Evolutionary conservation across 2,888 invertebrate species (phyloP), one percentile per base, ranked within the genome.

Genomic region (Chalcis sispes): DNA sequence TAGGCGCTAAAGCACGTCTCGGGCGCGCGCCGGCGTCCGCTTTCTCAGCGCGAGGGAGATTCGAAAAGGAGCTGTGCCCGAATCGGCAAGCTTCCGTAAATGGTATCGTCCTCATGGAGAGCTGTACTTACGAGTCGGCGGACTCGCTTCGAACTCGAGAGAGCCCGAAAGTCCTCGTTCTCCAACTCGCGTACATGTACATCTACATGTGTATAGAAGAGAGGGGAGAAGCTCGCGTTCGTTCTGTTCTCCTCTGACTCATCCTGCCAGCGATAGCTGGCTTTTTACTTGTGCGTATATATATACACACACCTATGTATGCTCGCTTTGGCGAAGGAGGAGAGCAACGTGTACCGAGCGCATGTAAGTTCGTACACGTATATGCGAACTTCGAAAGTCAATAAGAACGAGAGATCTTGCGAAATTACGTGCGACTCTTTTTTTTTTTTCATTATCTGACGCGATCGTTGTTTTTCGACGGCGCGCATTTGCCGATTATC

Each of bases 31-130:
- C 13, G 20, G 20, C 46, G 50, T 3, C 50, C 50, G 50, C 50
- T 50, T 50, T 50, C 50, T 20, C 50, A 8, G 46, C 46, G 46
- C 46, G 50, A 23, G 50, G 2, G 8, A 2, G 25, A 54, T 27
- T 54, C 54, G 54, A 54, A 54, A 54, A 54, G 54, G 46, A 4
- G 5, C 50, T 23, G 46, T 15, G 71, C 79, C 79, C 77, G 79
- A 59, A 62, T 52, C 67, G 36, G 40, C 65, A 40, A 52, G 25
- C 65, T 52, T 23, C 65, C 65, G 65, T 65, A 65, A 65, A 65
- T 65, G 65, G 65, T 25, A 25, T 54, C 54, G 54, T 54, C 54
- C 54, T 54, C 54, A 3, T 50, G 5, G 3, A 50, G 20, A 18
- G 50, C 2, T 10, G 20, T 2, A 2, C n/a, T n/a, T n/a, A n/a